A percentile compares a stretch with the other conserved stretches of the same genome.
phyloP scores from a whole-genome alignment of 1,140 invertebrate genomes.

The Pemphigus obesinymphae region DNA sequence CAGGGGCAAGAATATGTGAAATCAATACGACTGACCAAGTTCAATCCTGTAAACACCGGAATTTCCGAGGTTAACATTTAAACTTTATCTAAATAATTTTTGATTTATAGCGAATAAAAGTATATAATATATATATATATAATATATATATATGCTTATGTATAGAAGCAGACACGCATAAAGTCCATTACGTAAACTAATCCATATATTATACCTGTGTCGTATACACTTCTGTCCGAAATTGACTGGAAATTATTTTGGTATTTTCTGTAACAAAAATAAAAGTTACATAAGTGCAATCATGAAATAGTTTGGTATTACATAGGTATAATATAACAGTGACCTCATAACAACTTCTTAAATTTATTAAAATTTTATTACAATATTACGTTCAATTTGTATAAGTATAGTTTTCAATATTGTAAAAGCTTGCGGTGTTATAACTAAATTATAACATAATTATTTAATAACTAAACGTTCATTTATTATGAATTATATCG shows the following conservation, averaged over 20 bases:
- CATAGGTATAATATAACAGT: not conserved
- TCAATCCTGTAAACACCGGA: not conserved
- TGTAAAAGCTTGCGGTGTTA: too few species aligned
- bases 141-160: too few species aligned
- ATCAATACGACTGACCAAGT: slow-evolving; percentile 12
- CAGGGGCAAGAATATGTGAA: not conserved
- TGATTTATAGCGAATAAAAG: not conserved
- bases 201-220: not conserved
- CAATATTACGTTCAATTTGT: not conserved
- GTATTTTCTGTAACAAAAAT: not conserved
- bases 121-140: too few species aligned
- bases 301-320: not conserved
- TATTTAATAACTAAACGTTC: too few species aligned
- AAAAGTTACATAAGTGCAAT: not conserved
- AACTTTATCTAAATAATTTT: not conserved
- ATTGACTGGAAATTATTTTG: not conserved
- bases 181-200: not conserved
- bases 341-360: too few species aligned
- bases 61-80: not conserved
- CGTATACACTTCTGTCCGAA: not conserved
- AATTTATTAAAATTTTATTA: too few species aligned
- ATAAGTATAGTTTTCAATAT: not conserved
- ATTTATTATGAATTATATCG: too few species aligned
- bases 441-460: too few species aligned
- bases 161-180: not conserved